Conservation (phyloP, 2,797 vertebrate genomes). For the Ctenopoma kingsleyae region DNA sequence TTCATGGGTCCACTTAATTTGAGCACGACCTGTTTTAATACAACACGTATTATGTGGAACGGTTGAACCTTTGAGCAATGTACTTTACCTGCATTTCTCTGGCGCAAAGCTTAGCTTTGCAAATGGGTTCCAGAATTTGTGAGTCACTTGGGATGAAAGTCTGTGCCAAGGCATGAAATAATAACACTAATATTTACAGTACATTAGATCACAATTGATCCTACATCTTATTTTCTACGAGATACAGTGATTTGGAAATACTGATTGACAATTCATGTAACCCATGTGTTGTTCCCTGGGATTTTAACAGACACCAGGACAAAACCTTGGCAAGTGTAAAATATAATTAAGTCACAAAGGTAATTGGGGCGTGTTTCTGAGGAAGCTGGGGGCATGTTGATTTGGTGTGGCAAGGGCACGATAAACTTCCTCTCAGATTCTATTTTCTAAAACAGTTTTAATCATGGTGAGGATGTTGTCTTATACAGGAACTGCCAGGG, state of each 20-base stretch:
- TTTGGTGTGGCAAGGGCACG: constrained; percentile 47
- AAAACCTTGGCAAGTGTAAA: constrained; percentile 49
- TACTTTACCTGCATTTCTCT: constrained; percentile 76
- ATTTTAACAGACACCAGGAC: constrained; percentile 46
- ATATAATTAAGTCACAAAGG: constrained; percentile 73
- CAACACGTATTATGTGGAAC: constrained; percentile 80
- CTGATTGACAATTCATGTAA: constrained; percentile 47
- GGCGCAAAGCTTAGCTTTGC: constrained; percentile 65
- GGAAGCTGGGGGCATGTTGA: constrained; percentile 54
- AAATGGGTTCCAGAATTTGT: constrained; percentile 75
- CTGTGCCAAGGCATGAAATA: constrained; percentile 77
- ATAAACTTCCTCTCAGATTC: constrained; percentile 59
- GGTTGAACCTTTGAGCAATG: constrained; percentile 77
- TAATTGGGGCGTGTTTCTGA: constrained; percentile 69
- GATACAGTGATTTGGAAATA: constrained; percentile 48
- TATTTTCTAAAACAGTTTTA: constrained; percentile 59
- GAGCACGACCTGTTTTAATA: constrained; percentile 79
- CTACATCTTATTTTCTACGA: constrained; percentile 45
- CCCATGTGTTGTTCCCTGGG: constrained; percentile 48
- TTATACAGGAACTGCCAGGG: constrained; percentile 56
- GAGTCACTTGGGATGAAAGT: constrained; percentile 78
- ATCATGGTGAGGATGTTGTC: constrained; percentile 61
- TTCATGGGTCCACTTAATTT: constrained; percentile 81
- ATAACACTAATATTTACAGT: constrained; percentile 81
- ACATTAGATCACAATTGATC: constrained; percentile 63